Evolutionary conservation across 2,888 invertebrate species (phyloP).

Genomic region (Octonoba sinensis): DNA sequence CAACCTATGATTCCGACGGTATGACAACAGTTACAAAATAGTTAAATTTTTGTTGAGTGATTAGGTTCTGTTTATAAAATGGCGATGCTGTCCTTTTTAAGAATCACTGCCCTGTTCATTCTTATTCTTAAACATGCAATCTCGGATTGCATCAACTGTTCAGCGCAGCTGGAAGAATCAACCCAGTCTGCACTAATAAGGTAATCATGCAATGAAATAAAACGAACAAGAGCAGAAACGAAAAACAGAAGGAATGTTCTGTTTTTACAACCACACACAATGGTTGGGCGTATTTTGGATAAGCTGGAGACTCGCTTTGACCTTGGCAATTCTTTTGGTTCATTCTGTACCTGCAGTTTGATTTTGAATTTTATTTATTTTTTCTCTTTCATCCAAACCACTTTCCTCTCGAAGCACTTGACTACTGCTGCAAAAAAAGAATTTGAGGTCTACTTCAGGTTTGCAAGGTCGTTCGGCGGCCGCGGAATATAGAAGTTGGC

Average conservation of each 20-base stretch:
- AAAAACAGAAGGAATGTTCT: constrained; percentile 32
- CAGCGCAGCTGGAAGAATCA: too few species aligned
- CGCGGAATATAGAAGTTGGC: constrained; percentile 35
- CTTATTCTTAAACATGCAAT: too few species aligned
- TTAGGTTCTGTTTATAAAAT: too few species aligned
- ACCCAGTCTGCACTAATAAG: constrained; percentile 40
- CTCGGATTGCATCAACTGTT: too few species aligned
- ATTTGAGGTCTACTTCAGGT: constrained; percentile 12
- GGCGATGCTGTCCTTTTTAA: too few species aligned
- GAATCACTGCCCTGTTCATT: too few species aligned
- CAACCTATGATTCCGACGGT: too few species aligned
- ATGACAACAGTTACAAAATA: too few species aligned
- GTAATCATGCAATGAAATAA: constrained; percentile 30
- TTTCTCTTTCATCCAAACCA: constrained; percentile 31
- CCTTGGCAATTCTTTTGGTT: constrained; percentile 39
- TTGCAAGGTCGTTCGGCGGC: constrained; percentile 49
- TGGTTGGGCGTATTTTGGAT: constrained; percentile 53
- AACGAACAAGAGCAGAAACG: constrained; percentile 1
- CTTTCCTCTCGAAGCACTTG: constrained; percentile 25
- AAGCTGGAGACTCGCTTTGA: constrained; percentile 40
- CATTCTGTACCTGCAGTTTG: background rate
- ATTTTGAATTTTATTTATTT: constrained; percentile 26
- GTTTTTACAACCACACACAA: constrained; percentile 46
- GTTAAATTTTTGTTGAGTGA: too few species aligned
- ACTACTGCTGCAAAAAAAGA: constrained; percentile 19